These are phyloP conservation scores for Varecia variegata DNA, from an alignment of 2,797 vertebrate genomes.

Conservation along the genomic window DNA sequence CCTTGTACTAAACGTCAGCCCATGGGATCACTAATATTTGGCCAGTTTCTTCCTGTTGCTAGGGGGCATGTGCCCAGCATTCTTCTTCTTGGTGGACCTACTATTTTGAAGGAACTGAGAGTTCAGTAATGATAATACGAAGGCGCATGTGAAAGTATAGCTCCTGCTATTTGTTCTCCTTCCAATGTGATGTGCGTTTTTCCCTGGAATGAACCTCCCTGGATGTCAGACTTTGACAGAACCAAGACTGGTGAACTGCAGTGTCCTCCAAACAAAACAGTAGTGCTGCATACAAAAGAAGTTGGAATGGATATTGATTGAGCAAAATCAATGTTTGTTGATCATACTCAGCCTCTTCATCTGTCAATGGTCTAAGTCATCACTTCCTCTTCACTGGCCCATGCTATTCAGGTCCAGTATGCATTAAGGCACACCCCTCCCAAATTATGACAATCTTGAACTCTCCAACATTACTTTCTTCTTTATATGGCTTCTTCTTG, in stretches of 20 bases:
- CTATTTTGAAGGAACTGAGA: neutral
- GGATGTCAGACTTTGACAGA: neutral
- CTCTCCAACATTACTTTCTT: neutral
- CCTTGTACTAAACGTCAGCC: neutral
- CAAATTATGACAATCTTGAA: neutral
- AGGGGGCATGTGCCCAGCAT: neutral
- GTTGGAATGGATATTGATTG: neutral
- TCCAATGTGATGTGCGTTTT: neutral
- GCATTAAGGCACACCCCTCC: neutral
- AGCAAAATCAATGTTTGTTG: neutral
- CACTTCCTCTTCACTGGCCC: neutral
- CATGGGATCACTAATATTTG: neutral
- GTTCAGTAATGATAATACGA: neutral
- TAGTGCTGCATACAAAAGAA: neutral
- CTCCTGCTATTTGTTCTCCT: neutral
- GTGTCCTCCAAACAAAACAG: neutral
- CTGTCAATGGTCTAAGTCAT: neutral
- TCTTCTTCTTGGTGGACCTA: neutral
- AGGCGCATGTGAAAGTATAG: neutral
- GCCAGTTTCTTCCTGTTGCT: neutral
- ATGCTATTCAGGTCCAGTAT: neutral
- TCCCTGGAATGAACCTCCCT: neutral
- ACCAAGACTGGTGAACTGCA: neutral
- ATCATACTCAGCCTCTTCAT: neutral
- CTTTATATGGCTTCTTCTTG: neutral